Percentiles rank a stretch among this genome's conserved stretches.
Evolutionary conservation across 2,888 invertebrate species (phyloP).

Genomic region (Stenotaenia linearis): DNA sequence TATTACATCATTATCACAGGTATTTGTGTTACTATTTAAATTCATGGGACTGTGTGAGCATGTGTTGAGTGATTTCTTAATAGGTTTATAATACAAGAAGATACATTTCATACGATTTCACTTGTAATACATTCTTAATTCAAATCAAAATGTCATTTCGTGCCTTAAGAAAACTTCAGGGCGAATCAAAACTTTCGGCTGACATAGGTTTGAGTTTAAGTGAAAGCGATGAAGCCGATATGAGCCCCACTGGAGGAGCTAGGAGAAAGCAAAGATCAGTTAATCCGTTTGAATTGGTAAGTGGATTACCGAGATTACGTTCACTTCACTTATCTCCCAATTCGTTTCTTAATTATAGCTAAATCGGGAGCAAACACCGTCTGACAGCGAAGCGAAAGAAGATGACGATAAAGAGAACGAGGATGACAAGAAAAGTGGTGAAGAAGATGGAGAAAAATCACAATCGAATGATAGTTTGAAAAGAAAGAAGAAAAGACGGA

Average conservation of each 20-base stretch:
- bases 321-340: not conserved
- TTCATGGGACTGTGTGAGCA: too few species aligned
- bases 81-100: not conserved
- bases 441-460: conserved; percentile 38
- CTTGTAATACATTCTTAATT: not conserved
- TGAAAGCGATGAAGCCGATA: conserved; percentile 42
- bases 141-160: conserved; percentile 41
- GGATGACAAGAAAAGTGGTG: conserved; percentile 46
- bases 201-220: conserved; percentile 52
- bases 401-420: conserved; percentile 60
- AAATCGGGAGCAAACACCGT: conserved; percentile 39
- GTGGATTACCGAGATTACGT: too few species aligned
- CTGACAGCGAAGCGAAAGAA: conserved; percentile 54
- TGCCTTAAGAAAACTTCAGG: conserved; percentile 52
- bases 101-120: not conserved
- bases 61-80: not conserved
- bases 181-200: conserved; percentile 51
- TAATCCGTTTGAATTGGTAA: conserved; percentile 66
- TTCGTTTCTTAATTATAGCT: conserved; percentile 34
- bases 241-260: conserved; percentile 38
- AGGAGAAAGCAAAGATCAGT: conserved; percentile 38
- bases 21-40: too few species aligned
- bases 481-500: conserved; percentile 58
- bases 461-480: conserved; percentile 54
- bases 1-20: too few species aligned